phyloP scores from a whole-genome alignment of 2,113 vertebrate species.

The Catagonus wagneri region DNA sequence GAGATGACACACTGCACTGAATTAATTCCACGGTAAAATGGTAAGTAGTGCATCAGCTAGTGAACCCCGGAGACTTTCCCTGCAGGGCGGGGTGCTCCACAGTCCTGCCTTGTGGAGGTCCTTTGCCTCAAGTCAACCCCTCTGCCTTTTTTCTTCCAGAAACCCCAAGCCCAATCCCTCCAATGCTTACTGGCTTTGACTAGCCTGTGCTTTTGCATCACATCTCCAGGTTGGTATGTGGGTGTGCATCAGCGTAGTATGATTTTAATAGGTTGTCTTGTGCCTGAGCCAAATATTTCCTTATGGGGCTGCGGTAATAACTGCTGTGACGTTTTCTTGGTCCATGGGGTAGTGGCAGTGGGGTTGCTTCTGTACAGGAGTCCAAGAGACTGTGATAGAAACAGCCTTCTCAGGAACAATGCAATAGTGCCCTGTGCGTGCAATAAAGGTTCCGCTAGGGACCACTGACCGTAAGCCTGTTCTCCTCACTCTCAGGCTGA shows the following conservation, averaged over 20 bases:
- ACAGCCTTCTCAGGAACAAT: background rate
- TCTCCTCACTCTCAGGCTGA: background rate
- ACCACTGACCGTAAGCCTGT: background rate
- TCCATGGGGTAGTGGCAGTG: background rate
- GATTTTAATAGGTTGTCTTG: slow-evolving; percentile 41
- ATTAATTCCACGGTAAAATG: background rate
- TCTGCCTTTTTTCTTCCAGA: background rate
- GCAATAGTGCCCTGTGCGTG: background rate
- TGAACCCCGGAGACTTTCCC: background rate
- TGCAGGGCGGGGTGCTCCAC: background rate
- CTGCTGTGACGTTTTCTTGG: slow-evolving; percentile 9
- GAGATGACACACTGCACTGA: background rate
- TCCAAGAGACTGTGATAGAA: background rate
- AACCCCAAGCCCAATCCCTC: background rate
- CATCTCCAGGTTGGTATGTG: background rate
- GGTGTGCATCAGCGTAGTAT: background rate
- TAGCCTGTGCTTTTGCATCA: slow-evolving; percentile 15
- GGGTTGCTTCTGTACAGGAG: background rate
- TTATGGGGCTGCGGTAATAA: background rate
- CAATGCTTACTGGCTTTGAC: background rate
- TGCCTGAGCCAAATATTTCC: background rate
- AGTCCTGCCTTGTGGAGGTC: background rate
- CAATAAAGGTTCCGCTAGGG: background rate
- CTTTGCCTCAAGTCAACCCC: background rate
- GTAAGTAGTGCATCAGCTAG: background rate